phyloP scores from a whole-genome alignment of 2,888 invertebrate genomes.

The Eilema griseolum region DNA sequence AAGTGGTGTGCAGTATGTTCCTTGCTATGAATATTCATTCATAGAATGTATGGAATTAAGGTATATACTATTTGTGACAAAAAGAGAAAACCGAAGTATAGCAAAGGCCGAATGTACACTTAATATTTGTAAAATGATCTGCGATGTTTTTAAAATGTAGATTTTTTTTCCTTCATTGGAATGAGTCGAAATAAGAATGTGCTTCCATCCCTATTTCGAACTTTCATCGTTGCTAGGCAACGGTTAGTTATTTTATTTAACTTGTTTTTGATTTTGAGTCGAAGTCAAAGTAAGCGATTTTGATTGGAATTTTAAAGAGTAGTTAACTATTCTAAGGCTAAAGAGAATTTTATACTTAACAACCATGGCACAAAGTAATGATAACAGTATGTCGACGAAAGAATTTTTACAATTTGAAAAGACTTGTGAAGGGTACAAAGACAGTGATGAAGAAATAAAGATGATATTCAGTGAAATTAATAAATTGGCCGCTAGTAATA shows the following conservation, averaged over 20 bases:
- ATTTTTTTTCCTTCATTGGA: no score
- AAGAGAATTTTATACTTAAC: neutral
- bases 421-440: constrained; percentile 76
- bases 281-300: neutral
- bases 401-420: constrained; percentile 80
- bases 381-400: constrained; percentile 77
- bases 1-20: no score
- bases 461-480: constrained; percentile 90
- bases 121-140: no score
- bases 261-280: neutral
- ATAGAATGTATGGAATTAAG: no score
- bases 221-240: constrained; percentile 5
- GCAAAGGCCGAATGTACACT: no score
- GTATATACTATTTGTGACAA: no score
- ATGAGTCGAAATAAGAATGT: neutral
- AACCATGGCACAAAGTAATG: constrained; percentile 70
- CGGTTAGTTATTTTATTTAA: no score
- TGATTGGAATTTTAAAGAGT: neutral
- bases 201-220: neutral
- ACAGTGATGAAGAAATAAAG: constrained; percentile 88
- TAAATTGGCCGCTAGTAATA: constrained; percentile 77
- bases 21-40: no score
- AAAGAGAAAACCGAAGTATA: no score
- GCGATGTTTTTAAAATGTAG: no score
- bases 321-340: neutral